phyloP scores from a whole-genome alignment of 2,888 invertebrate genomes.

The Heteromurus nitidus region DNA sequence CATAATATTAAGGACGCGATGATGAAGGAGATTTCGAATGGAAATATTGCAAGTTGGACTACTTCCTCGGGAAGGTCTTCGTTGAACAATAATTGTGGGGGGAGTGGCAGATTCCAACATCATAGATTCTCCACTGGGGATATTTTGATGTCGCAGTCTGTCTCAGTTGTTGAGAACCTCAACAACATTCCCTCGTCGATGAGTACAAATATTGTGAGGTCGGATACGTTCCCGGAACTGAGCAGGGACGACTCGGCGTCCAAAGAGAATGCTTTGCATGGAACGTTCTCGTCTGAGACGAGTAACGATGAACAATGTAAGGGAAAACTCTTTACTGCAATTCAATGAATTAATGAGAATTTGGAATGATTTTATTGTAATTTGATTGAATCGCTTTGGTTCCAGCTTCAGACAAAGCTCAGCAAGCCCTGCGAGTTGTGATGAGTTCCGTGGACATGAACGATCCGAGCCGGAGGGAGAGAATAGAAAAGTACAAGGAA shows the following conservation, averaged over 20 bases:
- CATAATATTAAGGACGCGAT: conserved; percentile 69
- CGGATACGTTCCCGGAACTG: conserved; percentile 73
- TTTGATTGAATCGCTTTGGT: background rate
- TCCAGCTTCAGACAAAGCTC: conserved; percentile 69
- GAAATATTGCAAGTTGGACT: background rate
- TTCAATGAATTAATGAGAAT: too few relatives aligned
- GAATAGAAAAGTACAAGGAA: conserved; percentile 93
- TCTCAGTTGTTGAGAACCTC: conserved; percentile 67
- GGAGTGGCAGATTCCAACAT: conserved; percentile 69
- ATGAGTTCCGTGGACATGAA: conserved; percentile 76
- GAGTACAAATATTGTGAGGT: conserved; percentile 68
- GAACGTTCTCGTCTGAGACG: conserved; percentile 10
- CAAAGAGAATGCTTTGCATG: conserved; percentile 70
- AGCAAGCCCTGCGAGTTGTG: conserved; percentile 68
- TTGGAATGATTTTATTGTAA: background rate
- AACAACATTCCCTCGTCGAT: conserved; percentile 34
- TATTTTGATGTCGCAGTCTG: conserved; percentile 71
- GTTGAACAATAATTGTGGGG: conserved; percentile 35
- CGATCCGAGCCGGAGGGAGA: conserved; percentile 81
- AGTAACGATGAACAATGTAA: conserved; percentile 45
- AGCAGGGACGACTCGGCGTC: conserved; percentile 69
- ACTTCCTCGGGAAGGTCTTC: conserved; percentile 25
- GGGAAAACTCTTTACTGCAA: background rate
- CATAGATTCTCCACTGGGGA: conserved; percentile 73
- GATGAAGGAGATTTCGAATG: conserved; percentile 76